phyloP scores from a whole-genome alignment of 2,797 vertebrate species.

The Notamacropus eugenii region DNA sequence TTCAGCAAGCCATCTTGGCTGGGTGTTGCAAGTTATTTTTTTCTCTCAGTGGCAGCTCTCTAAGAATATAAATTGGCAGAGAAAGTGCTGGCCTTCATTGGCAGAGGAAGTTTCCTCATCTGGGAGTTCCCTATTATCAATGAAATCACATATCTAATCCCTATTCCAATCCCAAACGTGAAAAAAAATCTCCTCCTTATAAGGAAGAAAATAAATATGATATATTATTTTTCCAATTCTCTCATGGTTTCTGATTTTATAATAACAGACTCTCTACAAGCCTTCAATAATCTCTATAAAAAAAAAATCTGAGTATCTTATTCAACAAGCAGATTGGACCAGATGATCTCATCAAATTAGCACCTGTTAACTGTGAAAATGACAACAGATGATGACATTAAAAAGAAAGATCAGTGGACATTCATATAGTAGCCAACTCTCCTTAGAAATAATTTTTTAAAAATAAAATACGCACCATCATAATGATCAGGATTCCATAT shows the following conservation, averaged over 20 bases:
- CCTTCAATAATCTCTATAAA: neutral
- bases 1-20: neutral
- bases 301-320: neutral
- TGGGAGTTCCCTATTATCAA: neutral
- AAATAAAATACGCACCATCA: too few relatives aligned
- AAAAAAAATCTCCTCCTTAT: neutral
- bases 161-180: neutral
- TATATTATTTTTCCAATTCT: neutral
- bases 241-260: neutral
- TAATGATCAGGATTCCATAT: rapidly evolving
- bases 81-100: neutral
- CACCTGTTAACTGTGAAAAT: neutral
- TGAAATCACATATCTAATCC: neutral
- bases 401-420: neutral
- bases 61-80: neutral
- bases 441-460: neutral
- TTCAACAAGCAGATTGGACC: neutral
- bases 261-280: neutral
- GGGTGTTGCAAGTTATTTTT: neutral
- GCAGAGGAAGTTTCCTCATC: neutral
- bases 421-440: neutral
- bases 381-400: neutral
- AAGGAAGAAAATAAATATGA: neutral
- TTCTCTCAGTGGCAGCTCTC: neutral
- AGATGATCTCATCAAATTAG: neutral